These are phyloP conservation scores for Eunapius fragilis DNA, from an alignment of 37 sponge, comb jelly and placozoan genomes.

Conservation along the genomic window DNA sequence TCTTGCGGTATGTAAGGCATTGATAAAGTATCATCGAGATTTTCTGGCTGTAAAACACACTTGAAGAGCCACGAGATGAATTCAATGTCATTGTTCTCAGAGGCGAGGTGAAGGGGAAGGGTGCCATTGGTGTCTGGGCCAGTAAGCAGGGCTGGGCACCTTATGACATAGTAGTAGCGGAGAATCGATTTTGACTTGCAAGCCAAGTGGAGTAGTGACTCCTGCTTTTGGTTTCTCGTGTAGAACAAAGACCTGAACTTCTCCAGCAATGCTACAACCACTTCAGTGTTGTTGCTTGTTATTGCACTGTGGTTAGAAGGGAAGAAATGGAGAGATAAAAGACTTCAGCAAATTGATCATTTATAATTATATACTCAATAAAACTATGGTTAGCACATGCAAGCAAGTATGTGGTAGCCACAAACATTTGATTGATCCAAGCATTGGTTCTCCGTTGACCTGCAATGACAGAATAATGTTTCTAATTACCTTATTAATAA, in stretches of 20 bases:
- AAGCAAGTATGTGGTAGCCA: too few relatives aligned
- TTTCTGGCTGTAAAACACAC: conserved; percentile 11
- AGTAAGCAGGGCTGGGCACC: conserved; percentile 43
- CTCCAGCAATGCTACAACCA: conserved; percentile 37
- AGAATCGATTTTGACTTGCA: conserved; percentile 38
- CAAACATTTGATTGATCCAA: too few relatives aligned
- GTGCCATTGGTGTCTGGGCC: conserved; percentile 29
- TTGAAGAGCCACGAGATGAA: conserved; percentile 71
- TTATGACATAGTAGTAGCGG: conserved; percentile 50
- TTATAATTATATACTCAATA: too few relatives aligned
- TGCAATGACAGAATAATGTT: too few relatives aligned
- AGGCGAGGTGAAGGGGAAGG: conserved; percentile 59
- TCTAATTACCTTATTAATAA: not conserved
- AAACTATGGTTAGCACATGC: too few relatives aligned
- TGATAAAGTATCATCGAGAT: not conserved
- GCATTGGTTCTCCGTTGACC: too few relatives aligned
- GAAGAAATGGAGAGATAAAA: not conserved
- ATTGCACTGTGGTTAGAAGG: conserved; percentile 39
- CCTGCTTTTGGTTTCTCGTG: conserved; percentile 28
- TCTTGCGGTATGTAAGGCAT: not conserved
- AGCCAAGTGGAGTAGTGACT: conserved; percentile 70
- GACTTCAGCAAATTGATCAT: too few relatives aligned
- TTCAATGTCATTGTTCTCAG: conserved; percentile 51
- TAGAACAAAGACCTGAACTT: conserved; percentile 22
- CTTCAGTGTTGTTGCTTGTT: conserved; percentile 30